Evolutionary conservation across 1,140 invertebrate species (phyloP).

Genomic region (Penaeus indicus): DNA sequence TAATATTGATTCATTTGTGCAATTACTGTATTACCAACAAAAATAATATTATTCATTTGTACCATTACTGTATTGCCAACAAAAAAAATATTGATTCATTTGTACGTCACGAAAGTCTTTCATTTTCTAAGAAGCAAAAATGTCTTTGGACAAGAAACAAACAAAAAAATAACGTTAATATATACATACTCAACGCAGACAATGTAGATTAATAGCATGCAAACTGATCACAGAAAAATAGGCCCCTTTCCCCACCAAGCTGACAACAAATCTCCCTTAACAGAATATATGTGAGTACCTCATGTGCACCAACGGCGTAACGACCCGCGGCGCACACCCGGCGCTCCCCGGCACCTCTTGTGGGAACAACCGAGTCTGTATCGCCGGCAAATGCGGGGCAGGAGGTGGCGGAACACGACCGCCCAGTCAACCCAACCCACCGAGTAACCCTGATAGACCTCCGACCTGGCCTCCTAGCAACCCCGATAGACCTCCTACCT

Average conservation of each 20-base stretch:
- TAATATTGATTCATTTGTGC: too few relatives aligned
- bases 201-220: not conserved
- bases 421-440: not conserved
- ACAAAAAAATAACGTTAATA: too few relatives aligned
- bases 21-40: too few relatives aligned
- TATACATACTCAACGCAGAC: too few relatives aligned
- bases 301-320: slow-evolving; percentile 36
- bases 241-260: not conserved
- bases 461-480: not conserved
- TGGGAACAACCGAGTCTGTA: slow-evolving; percentile 35
- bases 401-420: not conserved
- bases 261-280: not conserved
- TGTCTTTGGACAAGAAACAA: too few relatives aligned
- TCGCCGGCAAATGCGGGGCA: slow-evolving; percentile 9
- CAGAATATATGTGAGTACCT: slow-evolving; percentile 50
- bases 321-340: slow-evolving; percentile 35
- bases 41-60: too few relatives aligned
- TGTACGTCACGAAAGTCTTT: too few relatives aligned
- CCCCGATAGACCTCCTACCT: not conserved
- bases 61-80: too few relatives aligned
- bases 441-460: not conserved
- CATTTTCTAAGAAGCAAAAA: too few relatives aligned
- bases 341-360: slow-evolving; percentile 51
- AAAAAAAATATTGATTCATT: too few relatives aligned
- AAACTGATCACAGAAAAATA: not conserved